Evolutionary conservation across 2,797 vertebrate species (phyloP), one percentile per base, ranked within the genome.

Genomic region (Gastrophryne carolinensis): DNA sequence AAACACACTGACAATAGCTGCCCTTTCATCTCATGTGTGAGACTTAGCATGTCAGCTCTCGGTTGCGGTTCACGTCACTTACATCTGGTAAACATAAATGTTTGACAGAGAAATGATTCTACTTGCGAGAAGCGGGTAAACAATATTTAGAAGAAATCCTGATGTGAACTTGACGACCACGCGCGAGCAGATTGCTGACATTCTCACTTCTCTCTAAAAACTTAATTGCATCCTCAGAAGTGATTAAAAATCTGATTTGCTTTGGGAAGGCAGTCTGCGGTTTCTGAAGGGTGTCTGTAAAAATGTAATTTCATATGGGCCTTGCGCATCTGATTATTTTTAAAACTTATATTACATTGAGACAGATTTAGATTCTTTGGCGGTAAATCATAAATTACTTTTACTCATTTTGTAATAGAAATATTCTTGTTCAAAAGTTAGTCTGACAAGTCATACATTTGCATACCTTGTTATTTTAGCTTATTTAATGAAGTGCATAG

Each of bases 41-140:
- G 58, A 57, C 68, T 57, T 57, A 72, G 75, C 60, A 78, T 72
- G 58, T 78, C 60, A 56, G 56, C 37, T 61, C 63, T 30, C 60
- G 15, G 60, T 54, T 72, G 54, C 24, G 68, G 60, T 78, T 78
- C 67, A 72, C 68, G 35, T 78, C 75, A 27, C 68, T 78, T 63
- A 78, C 75, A 78, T 72, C 75, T 78, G 75, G 60, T 78, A 65
- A 71, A 78, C 75, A 78, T 50, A 12, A 72, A 72, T n/a, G 58
- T 39, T 58, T 72, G 67, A 78, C 68, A 72, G 61, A 65, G 32
- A 65, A 63, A 64, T 63, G 13, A 63, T 77, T 49, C 50, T 69
- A n/a, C 39, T 32, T 37, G 60, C 37, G 47, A 53, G 23, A 49
- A 71, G 57, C 50, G 30, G 60, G 61, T 65, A 78, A 78, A 78